phyloP scores from a whole-genome alignment of 2,113 vertebrate genomes.

The Taurulus bubalis region DNA sequence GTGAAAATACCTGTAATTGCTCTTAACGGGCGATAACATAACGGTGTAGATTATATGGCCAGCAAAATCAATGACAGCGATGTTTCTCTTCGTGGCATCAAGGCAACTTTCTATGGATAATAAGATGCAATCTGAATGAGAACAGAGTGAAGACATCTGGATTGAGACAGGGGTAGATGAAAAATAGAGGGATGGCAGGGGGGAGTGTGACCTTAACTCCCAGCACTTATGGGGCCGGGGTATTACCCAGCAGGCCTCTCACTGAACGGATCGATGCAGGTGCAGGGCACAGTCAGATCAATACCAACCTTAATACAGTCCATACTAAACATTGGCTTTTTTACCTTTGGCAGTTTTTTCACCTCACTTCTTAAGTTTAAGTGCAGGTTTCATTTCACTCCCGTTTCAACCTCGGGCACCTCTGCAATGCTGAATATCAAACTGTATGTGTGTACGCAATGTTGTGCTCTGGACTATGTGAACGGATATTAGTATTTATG shows the following conservation, averaged over 20 bases:
- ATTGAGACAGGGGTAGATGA: not conserved
- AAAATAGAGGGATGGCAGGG: conserved; percentile 24
- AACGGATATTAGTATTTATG: not conserved
- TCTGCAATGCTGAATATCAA: not conserved
- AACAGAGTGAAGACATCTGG: conserved; percentile 17
- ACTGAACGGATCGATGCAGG: conserved; percentile 55
- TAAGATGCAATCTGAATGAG: conserved; percentile 15
- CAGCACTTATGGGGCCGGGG: conserved; percentile 36
- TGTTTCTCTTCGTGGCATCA: conserved; percentile 2
- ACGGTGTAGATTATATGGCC: conserved; percentile 35
- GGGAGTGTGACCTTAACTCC: conserved; percentile 66
- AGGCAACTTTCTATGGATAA: conserved; percentile 10
- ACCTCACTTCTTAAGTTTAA: conserved; percentile 39
- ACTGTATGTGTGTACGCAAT: not conserved
- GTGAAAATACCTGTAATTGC: conserved; percentile 58
- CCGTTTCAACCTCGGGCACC: not conserved
- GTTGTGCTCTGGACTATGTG: not conserved
- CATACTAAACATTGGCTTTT: conserved; percentile 60
- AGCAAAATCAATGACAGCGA: conserved; percentile 26
- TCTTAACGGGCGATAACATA: conserved; percentile 3
- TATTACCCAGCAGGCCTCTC: conserved; percentile 63
- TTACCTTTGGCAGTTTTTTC: conserved; percentile 46
- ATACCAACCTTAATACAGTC: conserved; percentile 62
- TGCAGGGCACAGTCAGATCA: conserved; percentile 48
- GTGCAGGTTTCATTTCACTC: conserved; percentile 37